Conservation (phyloP, 2,888 invertebrate species). For the Eupeodes latifasciatus region DNA sequence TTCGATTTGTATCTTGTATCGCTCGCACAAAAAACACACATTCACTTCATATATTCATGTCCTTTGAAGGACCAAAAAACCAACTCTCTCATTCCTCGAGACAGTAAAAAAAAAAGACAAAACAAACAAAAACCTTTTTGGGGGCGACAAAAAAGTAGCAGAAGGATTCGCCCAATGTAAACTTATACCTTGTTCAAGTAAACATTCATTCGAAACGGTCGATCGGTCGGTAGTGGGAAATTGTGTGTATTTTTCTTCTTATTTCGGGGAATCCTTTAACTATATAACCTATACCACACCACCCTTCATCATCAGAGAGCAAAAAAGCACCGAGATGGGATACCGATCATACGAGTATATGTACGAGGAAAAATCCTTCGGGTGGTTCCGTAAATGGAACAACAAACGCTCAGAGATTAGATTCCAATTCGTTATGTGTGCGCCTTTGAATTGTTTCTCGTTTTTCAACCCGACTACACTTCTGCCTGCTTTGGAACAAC, state of each 20-base stretch:
- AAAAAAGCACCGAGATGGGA: background rate
- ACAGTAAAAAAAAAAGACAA: background rate
- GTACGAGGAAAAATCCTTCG: constrained; percentile 55
- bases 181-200: constrained; percentile 51
- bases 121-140: constrained; percentile 8
- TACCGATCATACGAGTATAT: background rate
- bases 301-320: background rate
- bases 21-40: constrained; percentile 48
- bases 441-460: constrained; percentile 48
- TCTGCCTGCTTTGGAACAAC: background rate
- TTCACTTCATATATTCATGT: constrained; percentile 47
- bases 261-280: constrained; percentile 51
- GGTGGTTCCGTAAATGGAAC: constrained; percentile 70
- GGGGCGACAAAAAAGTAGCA: constrained; percentile 7
- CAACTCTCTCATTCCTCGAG: constrained; percentile 10
- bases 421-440: constrained; percentile 70
- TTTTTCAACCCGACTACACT: constrained; percentile 16
- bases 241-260: constrained; percentile 34
- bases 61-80: constrained; percentile 53
- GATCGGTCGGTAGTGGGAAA: background rate
- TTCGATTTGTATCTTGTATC: constrained; percentile 64
- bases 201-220: constrained; percentile 53
- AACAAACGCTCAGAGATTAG: constrained; percentile 72
- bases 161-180: constrained; percentile 46
- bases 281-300: constrained; percentile 11